Conservation (phyloP, 2,113 vertebrate species). For the Leucopsar rothschildi region DNA sequence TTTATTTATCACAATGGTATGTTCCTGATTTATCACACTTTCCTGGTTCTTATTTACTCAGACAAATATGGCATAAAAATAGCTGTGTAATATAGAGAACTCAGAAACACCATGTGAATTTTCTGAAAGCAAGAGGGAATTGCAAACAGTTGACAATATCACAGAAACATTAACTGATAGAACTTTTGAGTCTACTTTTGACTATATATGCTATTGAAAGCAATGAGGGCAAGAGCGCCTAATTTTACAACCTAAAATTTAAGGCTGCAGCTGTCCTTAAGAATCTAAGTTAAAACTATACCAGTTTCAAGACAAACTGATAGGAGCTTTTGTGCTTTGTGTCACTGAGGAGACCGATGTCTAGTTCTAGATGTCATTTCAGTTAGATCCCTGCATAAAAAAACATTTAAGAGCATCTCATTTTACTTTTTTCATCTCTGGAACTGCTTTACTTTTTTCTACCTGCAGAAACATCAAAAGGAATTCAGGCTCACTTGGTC, state of each 20-base stretch:
- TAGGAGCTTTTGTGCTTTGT: not conserved
- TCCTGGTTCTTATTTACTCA: constrained; percentile 7
- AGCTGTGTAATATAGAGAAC: not conserved
- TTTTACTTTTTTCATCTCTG: not conserved
- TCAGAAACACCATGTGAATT: not conserved
- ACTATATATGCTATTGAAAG: not conserved
- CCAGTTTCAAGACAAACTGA: not conserved
- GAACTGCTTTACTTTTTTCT: not conserved
- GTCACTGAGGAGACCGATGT: not conserved
- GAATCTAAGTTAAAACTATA: not conserved
- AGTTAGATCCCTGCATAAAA: not conserved
- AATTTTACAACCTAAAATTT: not conserved
- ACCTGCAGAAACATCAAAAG: not conserved
- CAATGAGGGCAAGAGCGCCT: not conserved
- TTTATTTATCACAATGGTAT: constrained; percentile 69
- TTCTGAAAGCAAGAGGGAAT: not conserved
- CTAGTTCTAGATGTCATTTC: not conserved
- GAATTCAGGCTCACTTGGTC: not conserved
- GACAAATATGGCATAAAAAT: constrained; percentile 1
- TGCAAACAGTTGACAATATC: not conserved
- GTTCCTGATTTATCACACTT: constrained; percentile 48
- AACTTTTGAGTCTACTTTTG: not conserved
- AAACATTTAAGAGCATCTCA: not conserved
- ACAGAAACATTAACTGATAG: not conserved
- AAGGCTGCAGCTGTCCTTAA: not conserved